A percentile compares a stretch with the other conserved stretches of the same genome.
phyloP scores from a whole-genome alignment of 2,113 vertebrate species.

The Apaloderma vittatum region DNA sequence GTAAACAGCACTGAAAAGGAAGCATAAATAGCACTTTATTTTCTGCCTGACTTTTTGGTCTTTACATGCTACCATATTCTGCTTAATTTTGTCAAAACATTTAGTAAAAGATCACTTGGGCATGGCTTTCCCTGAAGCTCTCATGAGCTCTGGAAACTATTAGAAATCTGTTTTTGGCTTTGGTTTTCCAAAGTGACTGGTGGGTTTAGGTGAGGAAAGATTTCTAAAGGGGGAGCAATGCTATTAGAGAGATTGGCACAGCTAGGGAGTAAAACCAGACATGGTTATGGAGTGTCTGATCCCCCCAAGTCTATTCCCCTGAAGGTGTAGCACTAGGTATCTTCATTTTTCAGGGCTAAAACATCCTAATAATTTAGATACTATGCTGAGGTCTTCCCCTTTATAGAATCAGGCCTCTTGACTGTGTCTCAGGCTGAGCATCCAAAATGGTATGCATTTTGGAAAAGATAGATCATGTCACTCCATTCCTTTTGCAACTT shows the following conservation, averaged over 20 bases:
- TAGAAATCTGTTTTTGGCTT: conserved; percentile 23
- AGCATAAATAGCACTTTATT: background rate
- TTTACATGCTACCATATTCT: background rate
- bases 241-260: background rate
- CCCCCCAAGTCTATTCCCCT: background rate
- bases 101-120: background rate
- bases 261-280: background rate
- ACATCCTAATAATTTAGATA: background rate
- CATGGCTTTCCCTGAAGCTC: background rate
- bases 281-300: background rate
- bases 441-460: background rate
- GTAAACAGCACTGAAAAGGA: background rate
- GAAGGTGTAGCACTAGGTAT: background rate
- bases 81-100: background rate
- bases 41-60: background rate
- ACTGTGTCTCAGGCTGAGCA: background rate
- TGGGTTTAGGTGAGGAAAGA: background rate
- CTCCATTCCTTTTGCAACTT: background rate
- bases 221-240: background rate
- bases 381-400: background rate
- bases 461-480: background rate
- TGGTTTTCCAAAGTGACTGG: background rate
- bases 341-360: background rate
- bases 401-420: background rate
- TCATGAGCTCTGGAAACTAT: background rate